Percentiles rank a stretch among this genome's conserved stretches.
Evolutionary conservation across 2,797 vertebrate genomes (phyloP).

Genomic region (Esox masquinongy): DNA sequence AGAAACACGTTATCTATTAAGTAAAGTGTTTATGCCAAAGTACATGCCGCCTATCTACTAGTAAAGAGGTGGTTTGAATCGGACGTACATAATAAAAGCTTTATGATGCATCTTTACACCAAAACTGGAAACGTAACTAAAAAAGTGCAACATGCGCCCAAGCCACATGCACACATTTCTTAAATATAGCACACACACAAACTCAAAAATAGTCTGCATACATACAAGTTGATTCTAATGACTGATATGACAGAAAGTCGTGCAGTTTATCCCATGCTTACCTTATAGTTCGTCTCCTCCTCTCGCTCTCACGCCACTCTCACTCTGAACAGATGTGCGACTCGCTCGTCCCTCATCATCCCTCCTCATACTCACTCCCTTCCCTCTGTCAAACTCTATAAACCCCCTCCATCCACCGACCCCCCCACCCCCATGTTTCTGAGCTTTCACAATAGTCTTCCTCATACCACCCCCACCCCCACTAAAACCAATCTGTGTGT

Average conservation of each 20-base stretch:
- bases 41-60: background rate
- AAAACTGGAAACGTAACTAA: background rate
- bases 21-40: background rate
- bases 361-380: slow-evolving; percentile 11
- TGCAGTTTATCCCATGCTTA: slow-evolving; percentile 31
- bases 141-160: background rate
- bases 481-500: slow-evolving; percentile 17
- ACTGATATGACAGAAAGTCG: background rate
- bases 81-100: background rate
- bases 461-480: slow-evolving; percentile 16
- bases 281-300: slow-evolving; percentile 38
- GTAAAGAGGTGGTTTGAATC: background rate
- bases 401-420: background rate
- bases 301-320: slow-evolving; percentile 18
- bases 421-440: slow-evolving; percentile 20
- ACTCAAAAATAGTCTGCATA: background rate
- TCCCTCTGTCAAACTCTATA: slow-evolving; percentile 2
- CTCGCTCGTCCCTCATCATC: slow-evolving; percentile 39
- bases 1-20: background rate
- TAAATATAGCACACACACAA: background rate
- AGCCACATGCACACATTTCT: no score
- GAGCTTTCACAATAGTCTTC: slow-evolving; percentile 41
- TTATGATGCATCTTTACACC: background rate
- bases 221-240: background rate
- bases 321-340: slow-evolving; percentile 64